Percentiles rank a stretch among this genome's conserved stretches.
phyloP scores from a whole-genome alignment of 1,140 invertebrate species.

The Drosophila takahashii region DNA sequence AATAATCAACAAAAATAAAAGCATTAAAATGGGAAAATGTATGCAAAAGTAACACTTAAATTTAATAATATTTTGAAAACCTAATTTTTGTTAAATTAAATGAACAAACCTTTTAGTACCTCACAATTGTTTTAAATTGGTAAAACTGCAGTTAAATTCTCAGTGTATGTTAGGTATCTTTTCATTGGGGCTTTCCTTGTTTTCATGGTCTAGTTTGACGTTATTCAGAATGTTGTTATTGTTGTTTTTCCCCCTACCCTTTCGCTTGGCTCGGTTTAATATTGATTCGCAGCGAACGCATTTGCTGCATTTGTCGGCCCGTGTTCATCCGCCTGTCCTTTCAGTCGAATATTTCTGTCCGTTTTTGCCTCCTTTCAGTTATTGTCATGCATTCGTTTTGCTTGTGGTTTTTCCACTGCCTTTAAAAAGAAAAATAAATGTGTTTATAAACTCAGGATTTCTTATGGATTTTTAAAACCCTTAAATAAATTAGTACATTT shows the following conservation, averaged over 20 bases:
- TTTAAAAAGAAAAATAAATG: neutral
- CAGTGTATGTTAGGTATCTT: slow-evolving; percentile 48
- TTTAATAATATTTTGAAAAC: too few species aligned
- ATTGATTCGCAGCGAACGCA: slow-evolving; percentile 75
- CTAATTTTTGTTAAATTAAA: too few species aligned
- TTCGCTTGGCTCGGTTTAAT: slow-evolving; percentile 44
- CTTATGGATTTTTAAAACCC: neutral
- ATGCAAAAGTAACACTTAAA: too few species aligned
- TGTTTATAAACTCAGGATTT: neutral
- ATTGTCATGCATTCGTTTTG: slow-evolving; percentile 18
- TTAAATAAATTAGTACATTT: neutral
- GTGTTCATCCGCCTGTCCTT: slow-evolving; percentile 46
- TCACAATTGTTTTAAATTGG: neutral
- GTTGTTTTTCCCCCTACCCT: slow-evolving; percentile 19
- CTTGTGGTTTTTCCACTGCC: slow-evolving; percentile 8
- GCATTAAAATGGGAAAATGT: too few species aligned
- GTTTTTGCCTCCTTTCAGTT: slow-evolving; percentile 26
- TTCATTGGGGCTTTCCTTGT: slow-evolving; percentile 20
- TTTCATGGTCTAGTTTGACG: slow-evolving; percentile 33
- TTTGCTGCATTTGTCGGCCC: slow-evolving; percentile 66
- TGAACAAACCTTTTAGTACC: too few species aligned
- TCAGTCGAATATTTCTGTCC: slow-evolving; percentile 33
- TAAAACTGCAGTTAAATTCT: neutral
- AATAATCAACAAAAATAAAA: neutral
- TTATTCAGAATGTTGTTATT: slow-evolving; percentile 46